Percentiles rank a stretch among this genome's conserved stretches.
Evolutionary conservation across 2,113 vertebrate species (phyloP).

Genomic region (Lates calcarifer): DNA sequence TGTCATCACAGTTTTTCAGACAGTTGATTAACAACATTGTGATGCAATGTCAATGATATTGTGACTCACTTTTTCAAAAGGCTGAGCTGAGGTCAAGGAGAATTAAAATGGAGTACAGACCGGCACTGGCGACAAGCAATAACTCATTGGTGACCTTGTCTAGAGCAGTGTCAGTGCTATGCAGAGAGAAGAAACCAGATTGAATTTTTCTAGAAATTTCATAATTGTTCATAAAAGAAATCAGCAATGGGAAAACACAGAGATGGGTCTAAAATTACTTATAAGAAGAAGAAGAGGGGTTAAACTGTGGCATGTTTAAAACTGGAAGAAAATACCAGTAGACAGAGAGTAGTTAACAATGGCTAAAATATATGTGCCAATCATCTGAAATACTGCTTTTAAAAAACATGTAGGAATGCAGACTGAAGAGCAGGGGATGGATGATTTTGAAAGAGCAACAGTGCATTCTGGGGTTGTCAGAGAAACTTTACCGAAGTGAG

Average conservation of each 20-base stretch:
- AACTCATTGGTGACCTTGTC: background rate
- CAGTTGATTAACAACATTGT: background rate
- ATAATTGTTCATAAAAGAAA: background rate
- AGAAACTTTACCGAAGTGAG: background rate
- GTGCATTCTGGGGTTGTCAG: background rate
- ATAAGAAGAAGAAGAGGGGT: background rate
- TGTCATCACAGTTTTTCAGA: background rate
- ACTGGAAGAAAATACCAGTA: background rate
- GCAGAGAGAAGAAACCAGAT: background rate
- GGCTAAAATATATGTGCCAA: background rate
- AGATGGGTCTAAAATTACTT: background rate
- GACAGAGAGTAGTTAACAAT: constrained; percentile 1
- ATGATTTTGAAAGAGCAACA: background rate
- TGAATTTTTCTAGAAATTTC: background rate
- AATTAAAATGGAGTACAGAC: background rate
- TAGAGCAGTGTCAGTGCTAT: background rate
- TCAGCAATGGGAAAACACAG: background rate
- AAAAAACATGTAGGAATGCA: background rate
- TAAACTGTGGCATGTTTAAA: background rate
- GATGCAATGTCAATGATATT: too few species aligned
- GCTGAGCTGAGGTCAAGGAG: background rate
- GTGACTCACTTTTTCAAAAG: background rate
- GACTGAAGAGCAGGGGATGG: background rate
- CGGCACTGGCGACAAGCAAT: background rate
- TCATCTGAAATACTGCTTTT: background rate